Evolutionary conservation across 2,797 vertebrate species (phyloP).

Genomic region (Brachyrhaphis roseni): DNA sequence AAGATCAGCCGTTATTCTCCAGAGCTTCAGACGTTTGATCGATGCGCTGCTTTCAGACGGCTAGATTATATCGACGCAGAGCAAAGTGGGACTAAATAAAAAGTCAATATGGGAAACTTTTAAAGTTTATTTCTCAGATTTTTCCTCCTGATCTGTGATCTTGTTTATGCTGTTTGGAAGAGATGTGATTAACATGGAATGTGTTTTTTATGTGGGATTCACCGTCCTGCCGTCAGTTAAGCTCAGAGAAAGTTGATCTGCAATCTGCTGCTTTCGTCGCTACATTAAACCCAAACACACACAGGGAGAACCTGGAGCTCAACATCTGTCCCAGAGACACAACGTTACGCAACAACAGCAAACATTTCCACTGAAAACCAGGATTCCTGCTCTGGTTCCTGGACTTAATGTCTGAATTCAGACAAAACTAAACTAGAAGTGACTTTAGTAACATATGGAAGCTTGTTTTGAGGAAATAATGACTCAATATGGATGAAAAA

Average conservation of each 20-base stretch:
- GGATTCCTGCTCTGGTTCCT: too few species aligned
- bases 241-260: background rate
- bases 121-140: background rate
- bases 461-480: too few species aligned
- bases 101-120: background rate
- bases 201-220: background rate
- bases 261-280: constrained; percentile 1
- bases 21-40: background rate
- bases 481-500: too few species aligned
- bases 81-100: background rate
- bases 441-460: too few species aligned
- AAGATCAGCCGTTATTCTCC: background rate
- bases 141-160: background rate
- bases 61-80: background rate
- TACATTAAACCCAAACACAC: constrained; percentile 4
- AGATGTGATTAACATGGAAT: background rate
- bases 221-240: background rate
- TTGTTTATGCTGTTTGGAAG: background rate
- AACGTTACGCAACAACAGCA: constrained; percentile 16
- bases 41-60: background rate
- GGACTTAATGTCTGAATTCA: too few species aligned
- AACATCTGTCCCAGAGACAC: constrained; percentile 21
- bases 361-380: background rate
- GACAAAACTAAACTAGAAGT: too few species aligned
- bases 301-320: constrained; percentile 3